phyloP scores from a whole-genome alignment of 2,888 invertebrate genomes.

The Agrochola lychnidis region DNA sequence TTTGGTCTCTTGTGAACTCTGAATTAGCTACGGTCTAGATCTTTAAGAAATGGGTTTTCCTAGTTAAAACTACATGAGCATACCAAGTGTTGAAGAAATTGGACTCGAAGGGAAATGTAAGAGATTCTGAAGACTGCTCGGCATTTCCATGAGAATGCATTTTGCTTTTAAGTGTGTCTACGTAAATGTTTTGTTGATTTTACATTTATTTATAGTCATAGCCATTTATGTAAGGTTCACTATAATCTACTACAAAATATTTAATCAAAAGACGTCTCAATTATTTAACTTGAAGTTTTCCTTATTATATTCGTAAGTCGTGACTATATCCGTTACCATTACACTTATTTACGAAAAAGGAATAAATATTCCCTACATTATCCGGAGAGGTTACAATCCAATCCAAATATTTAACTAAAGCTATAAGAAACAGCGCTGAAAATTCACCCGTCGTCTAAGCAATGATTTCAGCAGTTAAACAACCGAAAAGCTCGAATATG shows the following conservation, averaged over 20 bases:
- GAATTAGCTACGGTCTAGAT: conserved; percentile 74
- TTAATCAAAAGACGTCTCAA: not conserved
- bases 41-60: conserved; percentile 60
- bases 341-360: not conserved
- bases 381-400: conserved; percentile 25
- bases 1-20: conserved; percentile 75
- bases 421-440: conserved; percentile 40
- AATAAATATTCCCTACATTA: conserved; percentile 7
- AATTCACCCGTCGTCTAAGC: conserved; percentile 63
- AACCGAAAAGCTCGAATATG: conserved; percentile 73
- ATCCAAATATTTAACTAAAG: conserved; percentile 47
- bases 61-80: conserved; percentile 52
- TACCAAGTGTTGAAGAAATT: conserved; percentile 30
- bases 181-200: not conserved
- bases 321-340: conserved; percentile 8
- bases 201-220: not conserved
- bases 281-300: conserved; percentile 11
- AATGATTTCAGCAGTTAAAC: conserved; percentile 71
- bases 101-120: not conserved
- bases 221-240: not conserved
- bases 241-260: conserved; percentile 17
- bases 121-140: not conserved
- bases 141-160: not conserved
- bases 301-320: not conserved
- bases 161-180: not conserved